Conservation (phyloP, 1,140 invertebrate species). For the Probaryconus sp. region DNA sequence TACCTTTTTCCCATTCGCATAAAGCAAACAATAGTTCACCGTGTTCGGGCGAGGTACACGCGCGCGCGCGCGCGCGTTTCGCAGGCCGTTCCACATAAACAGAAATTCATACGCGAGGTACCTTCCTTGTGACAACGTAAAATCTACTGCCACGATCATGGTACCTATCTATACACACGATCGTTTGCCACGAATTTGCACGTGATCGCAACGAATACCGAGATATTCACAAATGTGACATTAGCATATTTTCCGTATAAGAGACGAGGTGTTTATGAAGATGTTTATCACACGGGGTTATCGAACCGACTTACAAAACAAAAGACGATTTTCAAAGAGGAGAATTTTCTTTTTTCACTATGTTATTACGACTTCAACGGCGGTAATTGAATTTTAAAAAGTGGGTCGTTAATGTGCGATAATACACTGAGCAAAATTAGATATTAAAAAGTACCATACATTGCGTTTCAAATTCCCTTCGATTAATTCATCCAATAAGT, state of each 20-base stretch:
- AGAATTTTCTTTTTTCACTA: too few relatives aligned
- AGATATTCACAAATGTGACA: slow-evolving; percentile 36
- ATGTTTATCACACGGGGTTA: slow-evolving; percentile 44
- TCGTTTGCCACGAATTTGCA: slow-evolving; percentile 53
- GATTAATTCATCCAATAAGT: too few relatives aligned
- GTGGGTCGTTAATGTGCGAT: too few relatives aligned
- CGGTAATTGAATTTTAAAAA: too few relatives aligned
- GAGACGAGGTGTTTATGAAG: slow-evolving; percentile 44
- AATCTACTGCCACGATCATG: slow-evolving; percentile 32
- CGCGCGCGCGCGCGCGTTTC: slow-evolving; percentile 29
- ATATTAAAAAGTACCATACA: too few relatives aligned
- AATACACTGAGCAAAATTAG: too few relatives aligned
- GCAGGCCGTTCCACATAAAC: slow-evolving; percentile 41
- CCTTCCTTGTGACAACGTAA: slow-evolving; percentile 43
- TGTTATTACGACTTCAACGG: too few relatives aligned
- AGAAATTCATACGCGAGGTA: slow-evolving; percentile 28
- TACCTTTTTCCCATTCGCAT: slow-evolving; percentile 40
- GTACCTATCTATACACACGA: slow-evolving; percentile 30
- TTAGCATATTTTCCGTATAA: slow-evolving; percentile 47
- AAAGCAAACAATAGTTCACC: slow-evolving; percentile 49
- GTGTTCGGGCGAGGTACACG: slow-evolving; percentile 31
- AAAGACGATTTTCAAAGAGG: too few relatives aligned
- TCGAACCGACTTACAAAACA: too few relatives aligned
- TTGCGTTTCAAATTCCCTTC: too few relatives aligned
- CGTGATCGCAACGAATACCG: slow-evolving; percentile 34